Evolutionary conservation across 2,888 invertebrate species (phyloP), one percentile per base, ranked within the genome.

Genomic region (Drosophila macrospina): DNA sequence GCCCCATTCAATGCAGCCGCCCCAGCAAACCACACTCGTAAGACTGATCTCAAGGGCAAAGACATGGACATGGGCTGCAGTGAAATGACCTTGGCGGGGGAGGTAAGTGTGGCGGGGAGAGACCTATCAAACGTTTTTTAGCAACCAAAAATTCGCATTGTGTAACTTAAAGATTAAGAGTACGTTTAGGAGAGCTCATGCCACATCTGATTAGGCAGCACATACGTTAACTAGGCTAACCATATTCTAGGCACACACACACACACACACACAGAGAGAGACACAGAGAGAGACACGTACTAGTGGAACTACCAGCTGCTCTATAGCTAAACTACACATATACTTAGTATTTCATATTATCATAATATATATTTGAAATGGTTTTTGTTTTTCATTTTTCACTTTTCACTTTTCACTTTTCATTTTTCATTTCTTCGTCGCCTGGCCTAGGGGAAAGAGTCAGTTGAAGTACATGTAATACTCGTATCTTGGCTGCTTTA

Each of bases 31-130:
- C 51, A 50, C 78, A 61, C 45, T 52, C 62, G 66, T 47, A 82
- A 82, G 82, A 87, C 88, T 83, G 82, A 87, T 87, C 82, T 87
- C 82, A 87, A 74, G 32, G 59, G 60, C 62, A 37, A 24, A 37
- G 11, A 16, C 28, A 7, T 16, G 13, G 11, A 10, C 15, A 15
- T 20, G 16, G 7, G 13, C 45, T 37, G 47, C 32, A 30, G 44
- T 47, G 3, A 20, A 2, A 20, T 20, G 20, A 20, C 20, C 20
- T 20, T 2, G 37, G 59, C 51, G 52, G 10, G 34, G 34, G 24
- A 5, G 52, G 64, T 56, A 69, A 64, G 72, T 56, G 50, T 10
- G 11, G 11, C 13, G 15, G 20, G 48, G 42, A 10, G 3, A 41
- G 34, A 48, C 32, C 59, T 48, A 30, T 32, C 47, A 69, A 74